Percentiles rank a stretch among this genome's conserved stretches.
phyloP scores from a whole-genome alignment of 2,113 vertebrate genomes.

The Ailurus styani region DNA sequence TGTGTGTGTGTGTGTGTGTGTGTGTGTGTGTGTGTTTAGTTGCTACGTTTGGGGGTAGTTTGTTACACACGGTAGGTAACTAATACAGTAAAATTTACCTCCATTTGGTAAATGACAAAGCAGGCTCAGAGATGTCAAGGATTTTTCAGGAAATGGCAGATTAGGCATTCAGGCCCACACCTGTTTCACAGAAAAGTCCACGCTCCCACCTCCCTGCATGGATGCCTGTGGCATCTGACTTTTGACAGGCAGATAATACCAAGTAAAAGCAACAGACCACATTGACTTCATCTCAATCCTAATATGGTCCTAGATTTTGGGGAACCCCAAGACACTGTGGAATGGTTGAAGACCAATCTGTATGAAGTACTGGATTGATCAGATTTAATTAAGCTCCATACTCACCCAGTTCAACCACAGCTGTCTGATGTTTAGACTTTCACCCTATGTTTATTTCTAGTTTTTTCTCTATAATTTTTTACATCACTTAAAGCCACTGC shows the following conservation, averaged over 20 bases:
- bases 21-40: neutral
- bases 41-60: neutral
- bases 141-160: neutral
- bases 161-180: neutral
- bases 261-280: neutral
- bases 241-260: neutral
- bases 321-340: neutral
- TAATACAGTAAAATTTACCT: neutral
- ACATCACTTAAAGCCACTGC: neutral
- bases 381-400: neutral
- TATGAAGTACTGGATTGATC: neutral
- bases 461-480: neutral
- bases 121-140: neutral
- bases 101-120: neutral
- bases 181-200: neutral
- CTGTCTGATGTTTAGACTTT: neutral
- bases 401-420: neutral
- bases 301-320: neutral
- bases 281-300: neutral
- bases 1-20: neutral
- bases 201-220: neutral
- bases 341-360: neutral
- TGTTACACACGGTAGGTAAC: neutral
- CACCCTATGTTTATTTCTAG: conserved; percentile 23
- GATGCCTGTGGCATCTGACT: neutral